Evolutionary conservation across 1,140 invertebrate species (phyloP), one percentile per base, ranked within the genome.

Genomic region (Pseudomyrmex cubaensis): DNA sequence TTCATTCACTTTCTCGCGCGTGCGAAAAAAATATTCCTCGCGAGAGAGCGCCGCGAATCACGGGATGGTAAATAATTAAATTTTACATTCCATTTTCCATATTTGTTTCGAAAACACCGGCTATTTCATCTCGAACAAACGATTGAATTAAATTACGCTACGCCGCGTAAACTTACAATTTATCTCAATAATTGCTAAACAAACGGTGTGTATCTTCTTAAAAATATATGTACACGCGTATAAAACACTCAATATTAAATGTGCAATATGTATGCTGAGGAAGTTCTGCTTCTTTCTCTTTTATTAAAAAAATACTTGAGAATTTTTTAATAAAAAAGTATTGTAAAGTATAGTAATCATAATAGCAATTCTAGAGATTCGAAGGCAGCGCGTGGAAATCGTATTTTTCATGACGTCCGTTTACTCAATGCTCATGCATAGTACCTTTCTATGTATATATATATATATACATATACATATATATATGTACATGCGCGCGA

Each of bases 331-430:
- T 35, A n/a, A 22, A 70, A 80, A 57, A 50, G 48, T 2, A 48
- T 61, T 59, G 25, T n/a, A 59, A 80, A 80, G 66, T 20, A 87
- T 67, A 50, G 48, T 50, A 70, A 88, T 88, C 83, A 86, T 57
- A 85, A 63, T 76, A 72, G 35, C 20, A 50, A 57, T 78, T 69
- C 67, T 44, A 64, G 57, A 74, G 74, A 78, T 46, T 44, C 56
- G 56, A 54, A 69, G 67, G 67, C 52, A 17, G 83, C 66, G 35
- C 35, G 35, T 35, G 35, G 57, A 69, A 50, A 54, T 64, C 52
- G 67, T 50, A 83, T 87, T 82, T 76, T 78, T 66, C 73, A 69
- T 88, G 74, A 66, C 84, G 83, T 84, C 70, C 76, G 66, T 83
- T 80, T 82, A 84, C 73, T 74, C 78, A 82, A 77, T 64, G 61